A percentile compares a stretch with the other conserved stretches of the same genome.
Conservation (phyloP, 1,140 invertebrate species). For the Druon quercuslanigerum region DNA sequence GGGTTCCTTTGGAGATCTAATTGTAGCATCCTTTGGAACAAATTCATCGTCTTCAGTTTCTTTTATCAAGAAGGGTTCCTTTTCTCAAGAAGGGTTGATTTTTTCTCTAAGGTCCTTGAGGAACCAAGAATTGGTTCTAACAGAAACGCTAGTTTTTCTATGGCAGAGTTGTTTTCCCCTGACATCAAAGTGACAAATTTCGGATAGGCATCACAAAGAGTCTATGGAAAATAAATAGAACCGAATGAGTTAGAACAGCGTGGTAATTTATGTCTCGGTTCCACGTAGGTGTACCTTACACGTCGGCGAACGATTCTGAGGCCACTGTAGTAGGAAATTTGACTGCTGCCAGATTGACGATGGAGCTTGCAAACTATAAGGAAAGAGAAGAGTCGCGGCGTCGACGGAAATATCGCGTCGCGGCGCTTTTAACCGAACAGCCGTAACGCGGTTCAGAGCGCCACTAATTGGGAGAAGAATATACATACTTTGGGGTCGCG, state of each 20-base stretch:
- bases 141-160: no score
- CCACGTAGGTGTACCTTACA: conserved; percentile 56
- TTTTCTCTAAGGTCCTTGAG: no score
- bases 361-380: conserved; percentile 60
- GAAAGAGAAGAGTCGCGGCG: conserved; percentile 66
- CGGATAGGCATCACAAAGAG: neutral
- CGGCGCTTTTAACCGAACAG: conserved; percentile 66
- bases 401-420: conserved; percentile 74
- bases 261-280: conserved; percentile 59
- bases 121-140: no score
- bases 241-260: conserved; percentile 25
- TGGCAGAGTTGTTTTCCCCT: no score
- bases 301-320: conserved; percentile 44
- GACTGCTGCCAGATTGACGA: conserved; percentile 66
- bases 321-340: conserved; percentile 47
- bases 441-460: conserved; percentile 60
- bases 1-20: no score
- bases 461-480: conserved; percentile 73
- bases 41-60: no score
- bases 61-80: no score
- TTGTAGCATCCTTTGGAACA: no score
- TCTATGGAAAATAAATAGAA: conserved; percentile 2
- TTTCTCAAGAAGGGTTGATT: no score
- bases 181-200: neutral
- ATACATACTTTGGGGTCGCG: conserved; percentile 58